Evolutionary conservation across 2,888 invertebrate genomes (phyloP), one percentile per base, ranked within the genome.

Genomic region (Gryllus longicercus): DNA sequence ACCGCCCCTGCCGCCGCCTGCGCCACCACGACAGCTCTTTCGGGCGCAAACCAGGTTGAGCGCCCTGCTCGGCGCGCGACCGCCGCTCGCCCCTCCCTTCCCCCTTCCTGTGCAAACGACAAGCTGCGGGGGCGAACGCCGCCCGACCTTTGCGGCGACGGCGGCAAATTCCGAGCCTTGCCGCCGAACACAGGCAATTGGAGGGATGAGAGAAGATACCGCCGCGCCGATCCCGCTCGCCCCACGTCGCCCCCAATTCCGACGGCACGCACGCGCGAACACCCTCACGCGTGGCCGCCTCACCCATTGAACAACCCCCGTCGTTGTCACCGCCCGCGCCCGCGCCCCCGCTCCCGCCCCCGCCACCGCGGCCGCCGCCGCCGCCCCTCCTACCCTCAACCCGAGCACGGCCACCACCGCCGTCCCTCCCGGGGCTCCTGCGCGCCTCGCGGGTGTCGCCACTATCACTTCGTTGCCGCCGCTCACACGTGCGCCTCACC

Each of bases 81-180:
- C 38, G 8, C 38, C 38, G 38, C 38, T 8, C 25, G 25, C 25
- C 25, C 25, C 25, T 25, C 25, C 25, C 25, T 4, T 2, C 25
- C 25, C 25, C 25, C 38, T 38, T 38, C 38, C 38, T 8, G 38
- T 0, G 8, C 38, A 38, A 38, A 38, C 63, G 16, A n/a, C 63
- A n/a, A 14, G 63, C 63, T 38, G n/a, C 63, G n/a, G 14, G 63
- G n/a, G 63, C 63, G 63, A n/a, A n/a, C 63, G 63, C 63, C 4
- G 63, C 63, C 63, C 63, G 63, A 63, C 63, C 63, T 63, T n/a
- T 63, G 63, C 63, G 63, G 63, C n/a, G 63, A 63, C 63, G 63
- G n/a, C 63, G n/a, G 63, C 14, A 63, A n/a, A 14, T 63, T 63
- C 63, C 63, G 8, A 63, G 63, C 63, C 16, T 38, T 38, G 38